Base-by-base conservation (phyloP, 2,113 vertebrate species). In the Macrotis lagotis region DNA sequence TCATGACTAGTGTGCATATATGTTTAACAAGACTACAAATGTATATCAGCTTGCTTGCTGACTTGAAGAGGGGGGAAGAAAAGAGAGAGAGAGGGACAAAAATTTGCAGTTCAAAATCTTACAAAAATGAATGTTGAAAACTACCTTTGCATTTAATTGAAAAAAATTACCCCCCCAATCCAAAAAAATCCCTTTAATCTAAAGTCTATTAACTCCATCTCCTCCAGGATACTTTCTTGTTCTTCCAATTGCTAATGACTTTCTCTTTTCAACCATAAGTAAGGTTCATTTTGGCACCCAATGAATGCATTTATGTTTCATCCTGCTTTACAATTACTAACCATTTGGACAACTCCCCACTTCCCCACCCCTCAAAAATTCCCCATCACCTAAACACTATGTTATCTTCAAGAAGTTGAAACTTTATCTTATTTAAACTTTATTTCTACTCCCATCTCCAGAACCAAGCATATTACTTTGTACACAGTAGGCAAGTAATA, bases 371-470 rank as follows among this genome's bases (percentile, higher is more conserved):
- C n/a, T n/a, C n/a, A n/a, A n/a, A n/a, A n/a, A n/a, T n/a, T 16
- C 47, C 93, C 55, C 26, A 3, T 44, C 26, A 93, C 59, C 91
- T 90, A 94, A n/a, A n/a, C n/a, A n/a, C n/a, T n/a, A 89, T 95
- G 91, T 96, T 89, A 94, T 49, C 26, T 10, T 55, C 88, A 26
- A 0, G 14, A 90, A 88, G 91, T 91, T 88, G 66, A n/a, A 48
- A 50, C 90, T 96, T 96, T 94, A 50, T 93, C 92, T 93, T 44
- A 89, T 89, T 14, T 48, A 48, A 47, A 0, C 89, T 96, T 95
- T 94, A 51, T 89, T 91, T 52, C 37, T 49, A 95, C 90, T 74
- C 95, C 31, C 52, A 48, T 93, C 93, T 50, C n/a, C 24, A 50
- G 91, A 7, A 25, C 91, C 94, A 50, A 95, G 92, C 94, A 51